phyloP scores from a whole-genome alignment of 2,797 vertebrate species.

The Caiman crocodilus region DNA sequence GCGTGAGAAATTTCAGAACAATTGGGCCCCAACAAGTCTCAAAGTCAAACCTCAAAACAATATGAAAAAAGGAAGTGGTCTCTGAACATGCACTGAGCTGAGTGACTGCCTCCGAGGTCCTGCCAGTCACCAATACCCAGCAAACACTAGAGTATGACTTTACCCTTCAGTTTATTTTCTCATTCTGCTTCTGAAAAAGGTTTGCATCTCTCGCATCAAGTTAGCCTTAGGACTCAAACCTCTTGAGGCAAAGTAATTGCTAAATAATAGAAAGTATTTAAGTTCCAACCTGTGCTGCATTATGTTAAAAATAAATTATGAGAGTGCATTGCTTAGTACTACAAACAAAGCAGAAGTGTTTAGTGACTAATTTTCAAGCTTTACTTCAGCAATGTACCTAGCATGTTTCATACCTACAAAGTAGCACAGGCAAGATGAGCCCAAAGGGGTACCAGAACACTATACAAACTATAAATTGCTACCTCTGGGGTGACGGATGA shows the following conservation, averaged over 20 bases:
- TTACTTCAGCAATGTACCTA: not conserved
- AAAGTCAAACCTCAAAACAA: not conserved
- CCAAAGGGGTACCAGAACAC: not conserved
- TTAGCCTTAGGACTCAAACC: fast-evolving
- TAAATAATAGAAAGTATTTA: not conserved
- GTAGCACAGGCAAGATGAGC: not conserved
- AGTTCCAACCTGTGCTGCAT: not conserved
- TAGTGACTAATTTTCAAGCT: not conserved
- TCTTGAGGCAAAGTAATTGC: not conserved
- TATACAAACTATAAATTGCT: not conserved
- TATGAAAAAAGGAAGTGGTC: fast-evolving
- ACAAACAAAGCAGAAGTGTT: not conserved
- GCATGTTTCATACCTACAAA: not conserved
- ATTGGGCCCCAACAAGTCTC: not conserved
- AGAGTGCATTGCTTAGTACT: not conserved
- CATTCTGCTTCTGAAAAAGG: fast-evolving
- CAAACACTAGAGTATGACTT: not conserved
- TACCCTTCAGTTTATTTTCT: not conserved
- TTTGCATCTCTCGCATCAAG: not conserved
- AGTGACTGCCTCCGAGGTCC: fast-evolving
- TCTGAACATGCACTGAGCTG: not conserved
- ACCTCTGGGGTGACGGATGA: not conserved
- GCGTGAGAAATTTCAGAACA: not conserved
- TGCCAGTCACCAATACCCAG: fast-evolving
- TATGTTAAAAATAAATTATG: not conserved